Evolutionary conservation across 2,797 vertebrate genomes (phyloP).

Genomic region (Pseudomugil gertrudae): DNA sequence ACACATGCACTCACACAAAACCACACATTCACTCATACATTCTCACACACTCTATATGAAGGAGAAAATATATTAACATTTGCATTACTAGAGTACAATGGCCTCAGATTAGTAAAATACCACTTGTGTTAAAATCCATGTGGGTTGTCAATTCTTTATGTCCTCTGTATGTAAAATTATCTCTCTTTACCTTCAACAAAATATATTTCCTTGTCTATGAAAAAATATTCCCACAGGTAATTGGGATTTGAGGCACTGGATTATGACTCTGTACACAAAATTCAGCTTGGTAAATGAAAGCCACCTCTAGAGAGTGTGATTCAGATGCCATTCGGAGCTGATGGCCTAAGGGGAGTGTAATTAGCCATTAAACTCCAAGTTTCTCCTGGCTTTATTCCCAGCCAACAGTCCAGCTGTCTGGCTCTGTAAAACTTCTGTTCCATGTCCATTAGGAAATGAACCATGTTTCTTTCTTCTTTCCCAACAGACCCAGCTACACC

Average conservation of each 20-base stretch:
- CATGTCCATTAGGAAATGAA: slow-evolving; percentile 50
- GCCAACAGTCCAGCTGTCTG: slow-evolving; percentile 83
- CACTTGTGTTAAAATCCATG: slow-evolving; percentile 62
- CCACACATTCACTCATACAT: slow-evolving; percentile 52
- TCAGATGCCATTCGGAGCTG: slow-evolving; percentile 44
- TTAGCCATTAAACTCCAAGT: slow-evolving; percentile 40
- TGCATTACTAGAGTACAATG: slow-evolving; percentile 90
- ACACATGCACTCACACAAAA: slow-evolving; percentile 10
- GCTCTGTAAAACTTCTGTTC: slow-evolving; percentile 62
- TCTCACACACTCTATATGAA: slow-evolving; percentile 66
- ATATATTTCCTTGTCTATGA: slow-evolving; percentile 69
- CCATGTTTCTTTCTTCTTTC: slow-evolving; percentile 20
- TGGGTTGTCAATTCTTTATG: slow-evolving; percentile 60
- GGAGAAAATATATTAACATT: slow-evolving; percentile 92
- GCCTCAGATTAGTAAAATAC: slow-evolving; percentile 84
- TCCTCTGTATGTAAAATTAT: slow-evolving; percentile 63
- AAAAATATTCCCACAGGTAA: slow-evolving; percentile 71
- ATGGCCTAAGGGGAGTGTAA: slow-evolving; percentile 39
- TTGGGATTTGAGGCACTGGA: slow-evolving; percentile 76
- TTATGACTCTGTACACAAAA: slow-evolving; percentile 75
- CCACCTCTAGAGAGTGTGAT: slow-evolving; percentile 46
- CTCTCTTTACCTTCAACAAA: slow-evolving; percentile 74
- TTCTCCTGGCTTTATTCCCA: slow-evolving; percentile 55
- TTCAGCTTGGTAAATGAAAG: slow-evolving; percentile 57
- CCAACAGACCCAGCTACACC: slow-evolving; percentile 39